Conservation (phyloP, 2,797 vertebrate genomes). For the Typhlichthys eigenmanni region DNA sequence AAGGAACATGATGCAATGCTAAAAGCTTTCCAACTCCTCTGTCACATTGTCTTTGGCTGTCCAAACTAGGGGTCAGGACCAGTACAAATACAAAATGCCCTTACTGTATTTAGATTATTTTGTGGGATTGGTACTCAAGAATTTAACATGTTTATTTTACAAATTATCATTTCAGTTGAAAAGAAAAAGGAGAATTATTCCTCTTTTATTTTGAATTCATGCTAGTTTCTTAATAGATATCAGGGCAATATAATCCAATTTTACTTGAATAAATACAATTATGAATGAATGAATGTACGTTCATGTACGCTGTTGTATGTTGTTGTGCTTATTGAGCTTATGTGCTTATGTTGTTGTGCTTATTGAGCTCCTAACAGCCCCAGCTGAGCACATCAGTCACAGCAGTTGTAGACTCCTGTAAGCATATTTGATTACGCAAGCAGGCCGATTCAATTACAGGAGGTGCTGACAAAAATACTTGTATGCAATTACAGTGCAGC, state of each 20-base stretch:
- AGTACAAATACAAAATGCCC: no score
- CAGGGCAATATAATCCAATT: no score
- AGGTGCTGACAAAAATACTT: conserved; percentile 55
- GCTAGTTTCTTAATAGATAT: no score
- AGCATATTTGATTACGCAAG: conserved; percentile 69
- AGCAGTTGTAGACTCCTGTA: conserved; percentile 42
- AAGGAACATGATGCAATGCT: conserved; percentile 35
- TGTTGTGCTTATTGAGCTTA: conserved; percentile 32
- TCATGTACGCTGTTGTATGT: no score
- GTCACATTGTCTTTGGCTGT: background rate
- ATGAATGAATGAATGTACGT: no score
- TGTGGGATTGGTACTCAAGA: no score
- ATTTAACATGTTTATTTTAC: no score
- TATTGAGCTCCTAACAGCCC: conserved; percentile 34
- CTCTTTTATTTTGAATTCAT: no score
- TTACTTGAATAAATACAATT: no score
- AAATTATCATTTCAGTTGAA: no score
- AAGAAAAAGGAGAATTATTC: no score
- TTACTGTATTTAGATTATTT: no score
- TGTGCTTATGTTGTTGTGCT: conserved; percentile 19
- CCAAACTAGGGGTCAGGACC: background rate
- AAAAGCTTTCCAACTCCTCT: conserved; percentile 32
- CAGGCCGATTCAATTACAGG: conserved; percentile 68
- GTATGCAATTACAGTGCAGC: conserved; percentile 48
- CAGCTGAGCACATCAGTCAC: conserved; percentile 74